A percentile compares a stretch with the other conserved stretches of the same genome.
phyloP scores from a whole-genome alignment of 2,797 vertebrate genomes.

The Poliocrania exsul region DNA sequence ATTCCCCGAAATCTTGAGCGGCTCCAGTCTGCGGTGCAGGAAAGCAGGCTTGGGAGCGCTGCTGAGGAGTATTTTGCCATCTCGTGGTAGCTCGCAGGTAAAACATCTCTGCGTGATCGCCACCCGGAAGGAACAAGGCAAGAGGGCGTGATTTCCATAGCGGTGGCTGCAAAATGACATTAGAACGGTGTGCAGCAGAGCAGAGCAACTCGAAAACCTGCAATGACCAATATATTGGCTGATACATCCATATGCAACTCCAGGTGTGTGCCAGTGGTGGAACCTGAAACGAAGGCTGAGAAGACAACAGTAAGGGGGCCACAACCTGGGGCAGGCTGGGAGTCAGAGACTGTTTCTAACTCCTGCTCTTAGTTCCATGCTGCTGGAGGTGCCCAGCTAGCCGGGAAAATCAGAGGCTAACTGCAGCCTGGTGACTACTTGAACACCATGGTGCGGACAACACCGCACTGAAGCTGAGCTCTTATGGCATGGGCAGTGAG shows the following conservation, averaged over 20 bases:
- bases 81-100: background rate
- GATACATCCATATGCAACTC: background rate
- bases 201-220: rapidly evolving
- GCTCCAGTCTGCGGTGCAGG: rapidly evolving
- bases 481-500: rapidly evolving
- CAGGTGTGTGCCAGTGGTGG: background rate
- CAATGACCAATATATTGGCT: rapidly evolving
- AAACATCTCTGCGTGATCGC: rapidly evolving
- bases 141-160: background rate
- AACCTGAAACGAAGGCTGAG: background rate
- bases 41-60: background rate
- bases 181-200: background rate
- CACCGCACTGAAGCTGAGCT: rapidly evolving
- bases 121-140: background rate
- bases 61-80: background rate
- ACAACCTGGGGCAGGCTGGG: background rate
- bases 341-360: background rate
- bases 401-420: background rate
- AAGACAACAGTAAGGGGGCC: background rate
- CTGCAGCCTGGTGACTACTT: rapidly evolving
- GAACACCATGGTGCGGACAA: background rate
- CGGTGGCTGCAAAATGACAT: background rate
- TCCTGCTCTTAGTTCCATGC: background rate
- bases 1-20: rapidly evolving
- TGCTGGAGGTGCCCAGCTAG: background rate